Evolutionary conservation across 2,113 vertebrate species (phyloP), one percentile per base, ranked within the genome.

Genomic region (Forbesichthys papilliferus): DNA sequence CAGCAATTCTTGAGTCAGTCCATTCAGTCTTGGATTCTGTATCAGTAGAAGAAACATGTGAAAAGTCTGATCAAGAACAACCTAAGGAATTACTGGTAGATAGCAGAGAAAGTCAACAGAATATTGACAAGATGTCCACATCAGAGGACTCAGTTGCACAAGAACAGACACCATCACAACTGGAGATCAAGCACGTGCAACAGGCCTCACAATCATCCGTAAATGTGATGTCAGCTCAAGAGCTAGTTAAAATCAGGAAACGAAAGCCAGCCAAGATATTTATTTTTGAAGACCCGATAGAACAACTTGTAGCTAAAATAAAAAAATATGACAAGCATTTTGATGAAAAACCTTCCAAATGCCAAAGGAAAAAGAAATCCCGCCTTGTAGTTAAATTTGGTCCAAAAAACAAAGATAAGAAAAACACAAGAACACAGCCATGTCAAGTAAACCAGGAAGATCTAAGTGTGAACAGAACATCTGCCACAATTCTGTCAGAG

Each of bases 211-310:
- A 84, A 48, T 69, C 82, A 11, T 68, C 87, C 0, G 4, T 88
- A 11, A 87, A 84, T 77, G 69, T 87, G 33, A 89, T 90, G 85
- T 89, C 90, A 14, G 89, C 88, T 64, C 89, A 91, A 77, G 89
- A 92, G 68, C 68, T 91, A 16, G 89, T 90, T 3, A 90, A 90
- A 74, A 85, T 90, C 27, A 82, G 87, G 34, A 90, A 89, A 77
- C 84, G 88, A 73, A 89, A 87, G 60, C 74, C 90, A 9, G 69
- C 83, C 5, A 84, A 77, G 34, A 73, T 81, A 0, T 84, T 82
- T 65, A 33, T 87, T 18, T 81, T 86, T 42, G 83, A 88, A 80
- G 87, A 83, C 59, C 80, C 84, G 62, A 86, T 85, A 69, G 78
- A 87, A 65, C 84, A 88, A 65, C 61, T 79, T n/a, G 55, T 78